These are phyloP conservation scores for Syrmaticus mikado DNA, from an alignment of 2,113 vertebrate species.

Conservation along the genomic window DNA sequence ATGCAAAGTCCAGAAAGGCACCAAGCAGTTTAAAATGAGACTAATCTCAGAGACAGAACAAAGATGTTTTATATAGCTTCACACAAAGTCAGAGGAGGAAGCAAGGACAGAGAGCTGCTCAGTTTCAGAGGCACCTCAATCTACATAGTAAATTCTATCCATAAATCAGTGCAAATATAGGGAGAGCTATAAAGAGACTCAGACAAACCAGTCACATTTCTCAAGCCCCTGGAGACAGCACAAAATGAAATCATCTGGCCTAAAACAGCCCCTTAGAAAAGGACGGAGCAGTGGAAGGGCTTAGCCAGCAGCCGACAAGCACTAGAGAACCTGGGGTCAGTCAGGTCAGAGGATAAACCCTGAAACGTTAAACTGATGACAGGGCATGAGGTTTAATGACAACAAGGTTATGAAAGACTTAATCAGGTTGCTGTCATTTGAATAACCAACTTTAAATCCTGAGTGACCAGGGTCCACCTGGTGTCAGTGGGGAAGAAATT, in stretches of 20 bases:
- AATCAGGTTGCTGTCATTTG: not conserved
- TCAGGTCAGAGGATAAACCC: conserved; percentile 4
- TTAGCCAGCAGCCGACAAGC: not conserved
- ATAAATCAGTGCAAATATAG: not conserved
- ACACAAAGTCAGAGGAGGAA: not conserved
- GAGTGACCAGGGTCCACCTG: not conserved
- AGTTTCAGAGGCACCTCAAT: not conserved
- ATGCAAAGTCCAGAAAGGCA: not conserved
- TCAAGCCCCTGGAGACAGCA: not conserved
- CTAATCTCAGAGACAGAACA: conserved; percentile 28
- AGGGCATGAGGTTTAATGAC: not conserved
- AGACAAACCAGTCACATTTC: not conserved
- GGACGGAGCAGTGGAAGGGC: not conserved
- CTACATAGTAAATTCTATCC: not conserved
- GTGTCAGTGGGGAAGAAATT: not conserved
- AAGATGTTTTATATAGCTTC: conserved; percentile 25
- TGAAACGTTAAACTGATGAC: not conserved
- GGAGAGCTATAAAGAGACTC: not conserved
- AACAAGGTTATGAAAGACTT: conserved; percentile 32
- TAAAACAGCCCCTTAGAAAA: not conserved
- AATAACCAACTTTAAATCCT: conserved; percentile 7
- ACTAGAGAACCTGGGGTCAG: not conserved
- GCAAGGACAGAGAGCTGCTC: not conserved
- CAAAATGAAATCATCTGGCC: not conserved
- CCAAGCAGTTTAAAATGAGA: conserved; percentile 24